Percentiles rank a stretch among this genome's conserved stretches.
phyloP scores from a whole-genome alignment of 92 coral and sea anemone genomes.

The Epizoanthus stellaris region DNA sequence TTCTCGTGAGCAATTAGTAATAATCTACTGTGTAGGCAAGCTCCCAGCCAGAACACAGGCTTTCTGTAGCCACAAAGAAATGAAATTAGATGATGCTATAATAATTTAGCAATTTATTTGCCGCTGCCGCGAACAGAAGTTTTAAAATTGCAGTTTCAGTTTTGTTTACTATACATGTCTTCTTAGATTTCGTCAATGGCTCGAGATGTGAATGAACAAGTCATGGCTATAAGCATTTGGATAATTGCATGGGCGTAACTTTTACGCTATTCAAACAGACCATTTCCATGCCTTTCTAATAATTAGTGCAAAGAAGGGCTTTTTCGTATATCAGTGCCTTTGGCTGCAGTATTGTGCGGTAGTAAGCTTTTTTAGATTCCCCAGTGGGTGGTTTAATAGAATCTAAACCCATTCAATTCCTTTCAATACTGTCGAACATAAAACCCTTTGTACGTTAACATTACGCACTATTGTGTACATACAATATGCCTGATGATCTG shows the following conservation, averaged over 20 bases:
- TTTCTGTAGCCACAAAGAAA: slow-evolving; percentile 31
- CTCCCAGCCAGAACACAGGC: neutral
- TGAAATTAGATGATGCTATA: slow-evolving; percentile 22
- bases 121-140: slow-evolving; percentile 20
- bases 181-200: slow-evolving; percentile 33
- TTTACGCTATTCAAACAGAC: slow-evolving; percentile 81
- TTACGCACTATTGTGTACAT: slow-evolving; percentile 76
- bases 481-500: slow-evolving; percentile 86
- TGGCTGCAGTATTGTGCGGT: slow-evolving; percentile 59
- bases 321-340: slow-evolving; percentile 18
- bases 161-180: slow-evolving; percentile 41
- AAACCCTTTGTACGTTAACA: slow-evolving; percentile 79
- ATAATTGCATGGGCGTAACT: slow-evolving; percentile 92
- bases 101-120: slow-evolving; percentile 29
- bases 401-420: slow-evolving; percentile 65
- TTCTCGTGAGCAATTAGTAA: slow-evolving; percentile 31
- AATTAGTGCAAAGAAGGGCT: slow-evolving; percentile 35
- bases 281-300: slow-evolving; percentile 57
- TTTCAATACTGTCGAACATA: slow-evolving; percentile 74
- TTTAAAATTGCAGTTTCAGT: slow-evolving; percentile 13
- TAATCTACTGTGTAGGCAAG: neutral
- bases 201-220: slow-evolving; percentile 4
- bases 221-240: slow-evolving; percentile 64
- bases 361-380: slow-evolving; percentile 74
- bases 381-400: slow-evolving; percentile 81